phyloP scores from a whole-genome alignment of 2,888 invertebrate genomes.

The Tortrix viridana region DNA sequence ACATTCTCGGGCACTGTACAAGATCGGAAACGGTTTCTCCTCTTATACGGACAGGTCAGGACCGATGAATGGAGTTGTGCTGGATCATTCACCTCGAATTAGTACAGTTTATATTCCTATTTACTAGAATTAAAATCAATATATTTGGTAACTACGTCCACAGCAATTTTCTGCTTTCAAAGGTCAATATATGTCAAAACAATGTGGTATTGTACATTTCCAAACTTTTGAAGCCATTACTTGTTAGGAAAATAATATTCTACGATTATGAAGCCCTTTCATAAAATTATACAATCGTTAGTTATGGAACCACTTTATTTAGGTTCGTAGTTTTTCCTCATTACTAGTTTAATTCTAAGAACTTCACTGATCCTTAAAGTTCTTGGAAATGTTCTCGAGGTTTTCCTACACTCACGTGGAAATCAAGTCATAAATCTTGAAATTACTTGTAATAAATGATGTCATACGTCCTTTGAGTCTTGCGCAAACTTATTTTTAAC shows the following conservation, averaged over 20 bases:
- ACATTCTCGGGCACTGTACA: conserved; percentile 18
- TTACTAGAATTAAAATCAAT: not conserved
- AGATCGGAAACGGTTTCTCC: conserved; percentile 34
- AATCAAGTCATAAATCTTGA: conserved; percentile 13
- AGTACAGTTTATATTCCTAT: not conserved
- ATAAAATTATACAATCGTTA: no score
- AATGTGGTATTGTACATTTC: no score
- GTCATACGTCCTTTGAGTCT: conserved; percentile 20
- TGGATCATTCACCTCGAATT: conserved; percentile 24
- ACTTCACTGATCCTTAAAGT: not conserved
- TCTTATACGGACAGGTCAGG: conserved; percentile 36
- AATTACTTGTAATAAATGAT: conserved; percentile 1
- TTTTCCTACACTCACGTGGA: conserved; percentile 10
- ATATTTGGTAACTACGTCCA: no score
- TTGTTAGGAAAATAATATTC: no score
- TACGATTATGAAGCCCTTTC: not conserved
- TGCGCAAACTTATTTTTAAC: conserved; percentile 14
- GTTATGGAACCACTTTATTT: no score
- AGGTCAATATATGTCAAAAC: no score
- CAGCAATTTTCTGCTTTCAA: no score
- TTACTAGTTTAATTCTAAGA: not conserved
- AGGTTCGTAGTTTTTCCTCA: not conserved
- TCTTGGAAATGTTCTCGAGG: not conserved
- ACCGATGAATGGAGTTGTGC: conserved; percentile 23
- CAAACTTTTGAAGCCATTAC: no score